These are phyloP conservation scores for Latrodectus geometricus DNA, from an alignment of 1,140 invertebrate genomes.

Conservation along the genomic window DNA sequence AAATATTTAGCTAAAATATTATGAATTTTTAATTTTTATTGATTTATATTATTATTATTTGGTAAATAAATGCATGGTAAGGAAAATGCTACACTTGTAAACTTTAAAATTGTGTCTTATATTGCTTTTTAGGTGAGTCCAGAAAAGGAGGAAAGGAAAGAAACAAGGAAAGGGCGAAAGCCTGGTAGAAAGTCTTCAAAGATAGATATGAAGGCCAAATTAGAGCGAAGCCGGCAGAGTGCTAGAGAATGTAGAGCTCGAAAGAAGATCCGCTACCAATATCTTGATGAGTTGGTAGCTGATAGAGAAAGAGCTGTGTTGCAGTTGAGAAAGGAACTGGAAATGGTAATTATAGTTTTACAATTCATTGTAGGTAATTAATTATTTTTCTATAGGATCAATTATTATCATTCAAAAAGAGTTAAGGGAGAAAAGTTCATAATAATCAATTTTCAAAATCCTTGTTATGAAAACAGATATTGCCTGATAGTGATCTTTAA, in stretches of 20 bases:
- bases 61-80: too few relatives aligned
- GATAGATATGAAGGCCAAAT: constrained; percentile 93
- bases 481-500: too few relatives aligned
- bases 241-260: constrained; percentile 95
- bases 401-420: too few relatives aligned
- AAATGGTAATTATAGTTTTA: constrained; percentile 77
- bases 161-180: constrained; percentile 83
- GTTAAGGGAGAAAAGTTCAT: too few relatives aligned
- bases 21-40: too few relatives aligned
- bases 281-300: constrained; percentile 93
- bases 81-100: too few relatives aligned
- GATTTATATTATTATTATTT: too few relatives aligned
- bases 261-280: constrained; percentile 97
- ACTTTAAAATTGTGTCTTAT: too few relatives aligned
- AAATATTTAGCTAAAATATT: too few relatives aligned
- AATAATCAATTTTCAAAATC: too few relatives aligned
- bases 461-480: too few relatives aligned
- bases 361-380: neutral
- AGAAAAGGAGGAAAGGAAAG: constrained; percentile 42
- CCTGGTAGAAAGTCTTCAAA: constrained; percentile 89
- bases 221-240: constrained; percentile 95
- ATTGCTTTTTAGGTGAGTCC: constrained; percentile 31
- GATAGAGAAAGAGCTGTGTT: constrained; percentile 95
- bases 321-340: constrained; percentile 87
- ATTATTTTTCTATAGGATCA: too few relatives aligned